Evolutionary conservation across 1,140 invertebrate species (phyloP).

Genomic region (Rhynchophorus ferrugineus): DNA sequence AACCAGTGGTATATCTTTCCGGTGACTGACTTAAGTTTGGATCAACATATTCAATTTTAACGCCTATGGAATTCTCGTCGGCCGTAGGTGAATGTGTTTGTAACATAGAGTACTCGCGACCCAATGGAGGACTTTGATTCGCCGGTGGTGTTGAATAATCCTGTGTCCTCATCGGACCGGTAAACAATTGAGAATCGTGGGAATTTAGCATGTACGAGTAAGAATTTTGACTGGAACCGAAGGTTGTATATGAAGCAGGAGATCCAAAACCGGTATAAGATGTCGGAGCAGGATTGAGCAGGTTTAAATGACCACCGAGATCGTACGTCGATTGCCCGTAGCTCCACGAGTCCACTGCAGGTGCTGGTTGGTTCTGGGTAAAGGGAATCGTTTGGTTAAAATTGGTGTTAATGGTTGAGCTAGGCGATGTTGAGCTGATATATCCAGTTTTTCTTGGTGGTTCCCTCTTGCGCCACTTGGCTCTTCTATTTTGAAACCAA

Average conservation of each 20-base stretch:
- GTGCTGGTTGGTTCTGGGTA: slow-evolving; percentile 54
- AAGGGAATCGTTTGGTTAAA: slow-evolving; percentile 58
- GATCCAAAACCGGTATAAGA: slow-evolving; percentile 56
- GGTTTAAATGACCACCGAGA: slow-evolving; percentile 58
- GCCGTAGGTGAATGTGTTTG: slow-evolving; percentile 52
- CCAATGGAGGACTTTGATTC: slow-evolving; percentile 48
- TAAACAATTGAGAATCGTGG: slow-evolving; percentile 57
- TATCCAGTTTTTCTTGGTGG: slow-evolving; percentile 85
- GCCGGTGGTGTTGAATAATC: slow-evolving; percentile 53
- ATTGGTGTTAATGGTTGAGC: slow-evolving; percentile 52
- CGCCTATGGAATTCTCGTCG: slow-evolving; percentile 47
- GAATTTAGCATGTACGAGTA: slow-evolving; percentile 61
- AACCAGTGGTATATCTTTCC: slow-evolving; percentile 41
- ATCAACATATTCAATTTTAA: slow-evolving; percentile 41
- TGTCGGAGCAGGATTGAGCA: slow-evolving; percentile 60
- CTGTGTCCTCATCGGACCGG: slow-evolving; percentile 49
- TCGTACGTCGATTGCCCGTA: slow-evolving; percentile 66
- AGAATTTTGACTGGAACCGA: slow-evolving; percentile 44
- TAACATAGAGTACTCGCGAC: slow-evolving; percentile 59
- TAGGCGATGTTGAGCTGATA: slow-evolving; percentile 35
- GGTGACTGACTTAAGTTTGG: slow-evolving; percentile 41
- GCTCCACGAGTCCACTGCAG: slow-evolving; percentile 62
- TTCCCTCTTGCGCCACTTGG: slow-evolving; percentile 97
- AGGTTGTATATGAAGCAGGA: slow-evolving; percentile 37
- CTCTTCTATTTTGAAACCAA: slow-evolving; percentile 89